Evolutionary conservation across 1,140 invertebrate species (phyloP).

Genomic region (Cherax quadricarinatus): DNA sequence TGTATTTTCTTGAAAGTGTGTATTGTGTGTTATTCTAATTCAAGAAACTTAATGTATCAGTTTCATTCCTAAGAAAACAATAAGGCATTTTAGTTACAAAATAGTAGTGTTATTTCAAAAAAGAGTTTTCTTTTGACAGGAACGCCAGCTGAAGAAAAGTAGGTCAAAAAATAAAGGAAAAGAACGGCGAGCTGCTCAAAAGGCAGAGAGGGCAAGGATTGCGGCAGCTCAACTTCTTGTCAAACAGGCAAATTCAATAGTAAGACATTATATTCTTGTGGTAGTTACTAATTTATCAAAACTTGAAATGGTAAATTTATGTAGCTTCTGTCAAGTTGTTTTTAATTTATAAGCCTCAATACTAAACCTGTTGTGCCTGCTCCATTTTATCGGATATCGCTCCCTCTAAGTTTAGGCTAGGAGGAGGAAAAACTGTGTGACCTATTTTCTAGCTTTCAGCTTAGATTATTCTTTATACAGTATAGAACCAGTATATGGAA

Average conservation of each 20-base stretch:
- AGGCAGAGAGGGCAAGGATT: constrained; percentile 30
- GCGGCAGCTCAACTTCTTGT: constrained; percentile 26
- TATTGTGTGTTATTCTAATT: no score
- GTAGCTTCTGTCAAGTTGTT: background rate
- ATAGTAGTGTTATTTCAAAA: no score
- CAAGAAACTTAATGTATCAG: no score
- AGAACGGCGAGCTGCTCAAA: constrained; percentile 21
- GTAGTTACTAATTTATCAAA: background rate
- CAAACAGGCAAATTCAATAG: constrained; percentile 30
- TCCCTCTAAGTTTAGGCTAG: no score
- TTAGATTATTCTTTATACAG: no score
- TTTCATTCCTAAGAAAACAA: no score
- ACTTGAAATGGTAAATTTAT: background rate
- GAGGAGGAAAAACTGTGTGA: no score
- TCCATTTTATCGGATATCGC: no score
- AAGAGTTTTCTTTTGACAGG: background rate
- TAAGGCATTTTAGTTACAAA: no score
- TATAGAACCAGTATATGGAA: no score
- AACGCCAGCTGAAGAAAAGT: constrained; percentile 32
- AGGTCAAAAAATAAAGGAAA: constrained; percentile 36
- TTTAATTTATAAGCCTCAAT: background rate
- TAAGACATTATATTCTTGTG: background rate
- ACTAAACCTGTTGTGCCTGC: background rate
- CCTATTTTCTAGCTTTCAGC: no score
- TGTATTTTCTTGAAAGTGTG: no score